Evolutionary conservation across 2,888 invertebrate species (phyloP), one percentile per base, ranked within the genome.

Genomic region (Nomada goodeniana): DNA sequence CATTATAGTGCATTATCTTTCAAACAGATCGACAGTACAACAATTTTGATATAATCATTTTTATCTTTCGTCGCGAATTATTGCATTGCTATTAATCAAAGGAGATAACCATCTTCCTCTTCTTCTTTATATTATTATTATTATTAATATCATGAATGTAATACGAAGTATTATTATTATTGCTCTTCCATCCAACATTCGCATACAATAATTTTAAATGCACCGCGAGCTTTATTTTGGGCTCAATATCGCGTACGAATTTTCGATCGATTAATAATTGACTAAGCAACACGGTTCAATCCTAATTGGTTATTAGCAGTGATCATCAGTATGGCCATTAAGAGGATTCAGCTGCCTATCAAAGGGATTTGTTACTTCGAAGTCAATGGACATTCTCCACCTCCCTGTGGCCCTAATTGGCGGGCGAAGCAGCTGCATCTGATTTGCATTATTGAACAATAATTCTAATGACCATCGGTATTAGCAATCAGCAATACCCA

Each of bases 361-460:
- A 80, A 68, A 74, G 76, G 76, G 84, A 84, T 80, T 84, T 84
- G 61, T 70, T 65, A 67, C 76, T 64, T 47, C 65, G 65, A 53
- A 50, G 74, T 61, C 72, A 53, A 69, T 68, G 55, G 71, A 36
- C 23, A 55, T 52, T 52, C 61, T 42, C 52, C 42, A 29, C 69
- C n/a, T n/a, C 53, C 2, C 52, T 5, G 23, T 60, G 26, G 76
- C 11, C 26, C 47, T 76, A 76, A 82, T 75, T 73, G 71, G 68
- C 47, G 59, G 29, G 26, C 4, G 42, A 69, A 57, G 23, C 23
- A 60, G 65, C 59, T 57, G 63, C 18, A 63, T 42, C 64, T 44
- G 61, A 70, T 55, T 70, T 71, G 50, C 80, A 71, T 60, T 47
- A 80, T 59, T 70, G 53, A 59, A 70, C 67, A 55, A 65, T 67